Base-by-base conservation (phyloP, 64 coral and sea anemone genomes). In the Stylophora pistillata region DNA sequence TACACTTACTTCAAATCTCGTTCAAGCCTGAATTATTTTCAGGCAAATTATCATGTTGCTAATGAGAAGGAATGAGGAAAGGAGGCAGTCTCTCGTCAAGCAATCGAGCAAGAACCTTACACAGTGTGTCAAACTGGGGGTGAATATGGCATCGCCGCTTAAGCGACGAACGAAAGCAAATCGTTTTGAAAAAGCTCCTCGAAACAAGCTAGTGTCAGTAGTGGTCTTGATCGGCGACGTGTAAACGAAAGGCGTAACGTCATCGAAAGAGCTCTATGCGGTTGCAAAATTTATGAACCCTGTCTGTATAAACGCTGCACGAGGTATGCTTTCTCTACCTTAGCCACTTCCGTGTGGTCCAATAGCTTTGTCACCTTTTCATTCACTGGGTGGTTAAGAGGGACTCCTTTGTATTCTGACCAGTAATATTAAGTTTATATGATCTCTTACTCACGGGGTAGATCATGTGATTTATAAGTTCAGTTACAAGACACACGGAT, bases 401-500 rank as follows among this genome's bases (percentile, higher is more conserved):
- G 55, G 65, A 83, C 16, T 64, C n/a, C 79, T 83, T 41, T 64
- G 27, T 83, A 63, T 26, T 83, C 57, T 62, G 21, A 62, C 59
- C 59, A 62, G 59, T 62, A 4, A 63, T 10, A 83, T 63, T 57
- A 64, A 64, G 23, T 83, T 83, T 83, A 15, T 32, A 63, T 83
- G 79, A 65, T 54, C 79, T 83, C 53, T 83, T 83, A 80, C 18
- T 58, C 41, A 56, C n/a, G 41, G 79, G 25, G 57, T 82, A 62
- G 3, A 87, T 87, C 70, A 87, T 32, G 53, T 58, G 71, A 74
- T 74, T 87, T 87, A 74, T 87, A 75, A 87, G 52, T 86, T 73
- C 55, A 74, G 41, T 87, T 87, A 74, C 32, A 87, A 74, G 85
- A 72, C 71, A 87, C 85, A 87, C 85, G 54, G 84, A 73, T 73